Base-by-base conservation (phyloP, 2,888 invertebrate genomes). In the Chaetogeoica ovagalla region DNA sequence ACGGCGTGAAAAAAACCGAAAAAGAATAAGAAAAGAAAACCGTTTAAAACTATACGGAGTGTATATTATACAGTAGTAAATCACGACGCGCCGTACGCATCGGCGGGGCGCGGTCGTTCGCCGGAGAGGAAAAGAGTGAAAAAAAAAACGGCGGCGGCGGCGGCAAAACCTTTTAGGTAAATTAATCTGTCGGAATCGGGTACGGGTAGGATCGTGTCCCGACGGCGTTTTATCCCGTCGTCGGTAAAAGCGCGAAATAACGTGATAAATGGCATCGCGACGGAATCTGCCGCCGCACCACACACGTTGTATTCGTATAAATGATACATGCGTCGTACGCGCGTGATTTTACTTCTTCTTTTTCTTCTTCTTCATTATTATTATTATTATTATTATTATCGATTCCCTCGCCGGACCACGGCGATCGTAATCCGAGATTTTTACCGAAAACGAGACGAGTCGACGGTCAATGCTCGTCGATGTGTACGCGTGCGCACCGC, bases 121-220 rank as follows among this genome's bases (percentile, higher is more conserved):
- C 52, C 8, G 52, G 8, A 6, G 19, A 8, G 19, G 55, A 19
- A 55, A 55, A 55, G 19, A 66, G 55, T 65, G 65, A 21, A 55
- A 68, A 30, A n/a, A n/a, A n/a, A n/a, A n/a, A n/a, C n/a, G n/a
- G n/a, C n/a, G n/a, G n/a, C n/a, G n/a, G n/a, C n/a, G n/a, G n/a
- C n/a, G n/a, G n/a, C n/a, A n/a, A n/a, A 76, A 76, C 75, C 75
- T 76, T 76, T 76, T 76, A 76, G 75, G 66, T 76, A 76, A 76
- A 76, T 76, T 76, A 76, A 68, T 76, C 75, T 43, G 75, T 76
- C 66, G 66, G 48, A 65, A 55, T 73, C 60, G 43, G 15, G 37
- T 2, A 11, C 11, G 55, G 5, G 66, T 11, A 43, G 8, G 43
- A 43, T 9, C 8, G 23, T 2, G n/a, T 39, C 15, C 15, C 21